Evolutionary conservation across 2,797 vertebrate species (phyloP).

Genomic region (Pachyuromys duprasi): DNA sequence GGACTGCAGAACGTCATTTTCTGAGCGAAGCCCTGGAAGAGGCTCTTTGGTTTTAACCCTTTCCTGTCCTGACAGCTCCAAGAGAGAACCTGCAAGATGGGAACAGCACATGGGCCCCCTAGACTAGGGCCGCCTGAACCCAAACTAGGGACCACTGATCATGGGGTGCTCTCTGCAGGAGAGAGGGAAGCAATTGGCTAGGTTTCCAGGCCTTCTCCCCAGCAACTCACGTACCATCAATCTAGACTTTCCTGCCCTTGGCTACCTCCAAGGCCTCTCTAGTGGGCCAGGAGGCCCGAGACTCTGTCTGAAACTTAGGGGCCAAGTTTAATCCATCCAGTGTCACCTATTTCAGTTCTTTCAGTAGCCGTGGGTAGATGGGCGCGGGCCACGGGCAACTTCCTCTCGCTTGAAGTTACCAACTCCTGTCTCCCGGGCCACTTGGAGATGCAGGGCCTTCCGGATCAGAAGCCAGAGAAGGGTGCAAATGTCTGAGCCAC

Average conservation of each 20-base stretch:
- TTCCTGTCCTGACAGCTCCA: not conserved
- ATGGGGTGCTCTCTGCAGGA: not conserved
- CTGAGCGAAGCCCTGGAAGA: conserved; percentile 75
- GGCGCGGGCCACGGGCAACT: not conserved
- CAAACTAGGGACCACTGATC: rapidly evolving
- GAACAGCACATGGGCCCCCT: rapidly evolving
- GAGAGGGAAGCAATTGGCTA: rapidly evolving
- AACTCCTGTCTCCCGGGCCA: not conserved
- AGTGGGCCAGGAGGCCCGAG: not conserved
- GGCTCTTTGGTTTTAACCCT: conserved; percentile 60
- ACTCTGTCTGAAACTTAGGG: not conserved
- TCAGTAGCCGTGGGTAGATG: not conserved
- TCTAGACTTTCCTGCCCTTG: not conserved
- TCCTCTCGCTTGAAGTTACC: rapidly evolving
- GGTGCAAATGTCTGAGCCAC: rapidly evolving
- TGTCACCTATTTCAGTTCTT: rapidly evolving
- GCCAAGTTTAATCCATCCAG: rapidly evolving
- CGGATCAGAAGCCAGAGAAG: not conserved
- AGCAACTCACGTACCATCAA: rapidly evolving
- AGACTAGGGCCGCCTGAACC: not conserved
- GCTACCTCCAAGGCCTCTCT: rapidly evolving
- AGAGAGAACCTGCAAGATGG: rapidly evolving
- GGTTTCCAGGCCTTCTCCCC: not conserved
- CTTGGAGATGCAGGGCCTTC: not conserved
- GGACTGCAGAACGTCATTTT: conserved; percentile 85